phyloP scores from a whole-genome alignment of 2,113 vertebrate genomes.

The Spea multiplicata region DNA sequence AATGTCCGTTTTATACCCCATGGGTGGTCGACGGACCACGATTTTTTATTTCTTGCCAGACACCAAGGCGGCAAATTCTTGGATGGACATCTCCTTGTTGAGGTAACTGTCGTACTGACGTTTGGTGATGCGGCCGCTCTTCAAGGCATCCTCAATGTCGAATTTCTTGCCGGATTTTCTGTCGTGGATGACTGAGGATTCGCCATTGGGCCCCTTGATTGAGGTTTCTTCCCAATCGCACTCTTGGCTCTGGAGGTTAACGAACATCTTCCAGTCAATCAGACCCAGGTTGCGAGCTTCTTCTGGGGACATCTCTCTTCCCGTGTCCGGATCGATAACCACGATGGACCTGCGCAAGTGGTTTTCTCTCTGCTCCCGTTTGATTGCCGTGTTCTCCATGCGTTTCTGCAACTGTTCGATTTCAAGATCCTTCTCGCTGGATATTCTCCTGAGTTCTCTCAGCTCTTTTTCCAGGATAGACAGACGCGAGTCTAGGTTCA shows the following conservation, averaged over 20 bases:
- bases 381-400: slow-evolving; percentile 76
- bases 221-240: slow-evolving; percentile 98
- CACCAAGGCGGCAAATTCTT: slow-evolving; percentile 89
- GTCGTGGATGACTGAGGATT: slow-evolving; percentile 89
- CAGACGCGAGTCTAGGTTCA: slow-evolving; percentile 79
- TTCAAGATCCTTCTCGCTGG: slow-evolving; percentile 82
- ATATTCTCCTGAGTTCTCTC: slow-evolving; percentile 76
- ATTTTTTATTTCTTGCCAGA: slow-evolving; percentile 71
- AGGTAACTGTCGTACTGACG: slow-evolving; percentile 84
- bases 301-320: slow-evolving; percentile 90
- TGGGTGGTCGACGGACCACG: slow-evolving; percentile 11
- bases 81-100: slow-evolving; percentile 93
- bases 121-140: slow-evolving; percentile 73
- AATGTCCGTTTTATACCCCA: slow-evolving; percentile 41
- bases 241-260: slow-evolving; percentile 92
- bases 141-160: slow-evolving; percentile 88
- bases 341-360: slow-evolving; percentile 91
- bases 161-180: slow-evolving; percentile 92
- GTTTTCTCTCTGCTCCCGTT: slow-evolving; percentile 91
- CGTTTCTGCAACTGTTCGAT: slow-evolving; percentile 85
- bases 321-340: slow-evolving; percentile 90
- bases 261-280: slow-evolving; percentile 95
- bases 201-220: slow-evolving; percentile 84
- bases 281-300: slow-evolving; percentile 88
- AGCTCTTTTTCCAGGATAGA: slow-evolving; percentile 82